Base-by-base conservation (phyloP, 2,113 vertebrate genomes). In the Etheostoma spectabile region DNA sequence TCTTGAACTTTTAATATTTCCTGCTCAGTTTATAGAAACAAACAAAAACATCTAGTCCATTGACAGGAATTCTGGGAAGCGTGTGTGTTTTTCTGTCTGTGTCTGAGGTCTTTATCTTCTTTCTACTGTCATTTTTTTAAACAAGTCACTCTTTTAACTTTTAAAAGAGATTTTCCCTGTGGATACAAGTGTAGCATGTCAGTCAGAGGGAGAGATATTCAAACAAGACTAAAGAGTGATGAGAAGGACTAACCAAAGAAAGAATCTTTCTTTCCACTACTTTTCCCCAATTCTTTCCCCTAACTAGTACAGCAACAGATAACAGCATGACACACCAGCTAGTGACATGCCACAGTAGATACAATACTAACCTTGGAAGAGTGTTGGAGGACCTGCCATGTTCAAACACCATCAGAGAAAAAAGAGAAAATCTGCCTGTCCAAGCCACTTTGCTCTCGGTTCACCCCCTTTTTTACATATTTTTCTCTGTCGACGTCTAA, bases 401-500 rank as follows among this genome's bases (percentile, higher is more conserved):
- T 30, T 63, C 4, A 56, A 27, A 19, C 35, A 42, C 24, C 52
- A 55, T 65, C 52, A 53, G 1, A 52, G 73, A 63, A 33, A 66
- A 77, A 69, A 8, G 35, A 6, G 21, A 49, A 69, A 55, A 67
- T 19, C 51, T 69, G 15, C 45, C 57, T 27, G 22, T 51, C 33
- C 61, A 65, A 64, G 24, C 38, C 60, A 46, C 19, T 61, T 51
- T 71, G 10, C 67, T 57, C 60, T 72, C 45, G 59, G 35, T 8
- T 63, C 66, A 46, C 19, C 45, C 66, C 2, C 65, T 49, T 6
- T 27, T 48, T 83, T 77, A 68, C 82, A 88, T 81, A 72, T 88
- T 91, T 91, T 65, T 51, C 53, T 64, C 75, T 73, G 84, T 59
- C 80, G 8, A 77, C 71, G 18, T 90, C 85, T 84, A 87, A 93